Evolutionary conservation across 2,888 invertebrate genomes (phyloP).

Genomic region (Idaea straminata): DNA sequence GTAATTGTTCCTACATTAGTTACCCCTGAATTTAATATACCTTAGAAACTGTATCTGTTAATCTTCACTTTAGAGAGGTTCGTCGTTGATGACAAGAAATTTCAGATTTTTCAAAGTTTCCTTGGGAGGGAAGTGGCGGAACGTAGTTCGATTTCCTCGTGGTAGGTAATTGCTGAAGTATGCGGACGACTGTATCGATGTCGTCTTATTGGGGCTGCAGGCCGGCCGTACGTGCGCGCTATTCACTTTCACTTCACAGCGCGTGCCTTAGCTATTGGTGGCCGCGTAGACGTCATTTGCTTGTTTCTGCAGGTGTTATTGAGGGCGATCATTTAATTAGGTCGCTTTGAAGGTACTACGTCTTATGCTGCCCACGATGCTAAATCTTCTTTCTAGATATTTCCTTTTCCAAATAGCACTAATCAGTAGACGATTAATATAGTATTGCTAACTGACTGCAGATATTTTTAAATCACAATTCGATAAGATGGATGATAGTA

Average conservation of each 20-base stretch:
- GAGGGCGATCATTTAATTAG: conserved; percentile 36
- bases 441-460: neutral
- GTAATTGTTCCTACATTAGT: conserved; percentile 34
- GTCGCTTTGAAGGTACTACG: neutral
- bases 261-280: conserved; percentile 62
- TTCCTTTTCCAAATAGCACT: no score
- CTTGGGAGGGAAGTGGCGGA: conserved; percentile 47
- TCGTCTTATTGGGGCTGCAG: conserved; percentile 76
- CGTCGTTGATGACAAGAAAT: no score
- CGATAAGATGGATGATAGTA: neutral
- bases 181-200: conserved; percentile 75
- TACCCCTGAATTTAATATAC: conserved; percentile 44
- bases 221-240: conserved; percentile 69
- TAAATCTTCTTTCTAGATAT: no score
- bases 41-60: conserved; percentile 10
- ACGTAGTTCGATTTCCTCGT: conserved; percentile 73
- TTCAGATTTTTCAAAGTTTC: neutral
- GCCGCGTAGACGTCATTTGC: conserved; percentile 47
- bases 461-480: neutral
- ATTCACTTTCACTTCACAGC: conserved; percentile 76
- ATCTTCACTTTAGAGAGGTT: neutral
- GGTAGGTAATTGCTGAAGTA: conserved; percentile 77
- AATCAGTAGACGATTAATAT: no score
- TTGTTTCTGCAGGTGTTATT: conserved; percentile 44
- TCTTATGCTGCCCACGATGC: no score